Percentiles rank a stretch among this genome's conserved stretches.
phyloP scores from a whole-genome alignment of 2,797 vertebrate species.

The Potorous gilbertii region DNA sequence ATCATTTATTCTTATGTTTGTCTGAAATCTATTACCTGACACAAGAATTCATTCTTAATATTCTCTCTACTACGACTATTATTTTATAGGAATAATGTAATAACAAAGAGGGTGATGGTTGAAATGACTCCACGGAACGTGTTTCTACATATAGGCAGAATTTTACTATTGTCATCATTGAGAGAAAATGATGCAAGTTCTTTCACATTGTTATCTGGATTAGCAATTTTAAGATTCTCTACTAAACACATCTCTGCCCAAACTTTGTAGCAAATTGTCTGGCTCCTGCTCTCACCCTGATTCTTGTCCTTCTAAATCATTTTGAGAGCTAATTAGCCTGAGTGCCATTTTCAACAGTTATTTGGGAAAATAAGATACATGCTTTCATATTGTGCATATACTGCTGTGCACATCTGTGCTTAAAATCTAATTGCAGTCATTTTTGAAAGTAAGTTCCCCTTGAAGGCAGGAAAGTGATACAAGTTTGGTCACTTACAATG shows the following conservation, averaged over 20 bases:
- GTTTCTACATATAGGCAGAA: background rate
- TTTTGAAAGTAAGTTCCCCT: constrained; percentile 60
- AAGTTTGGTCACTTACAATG: constrained; percentile 34
- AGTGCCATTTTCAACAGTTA: constrained; percentile 62
- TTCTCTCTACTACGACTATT: background rate
- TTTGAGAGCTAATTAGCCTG: constrained; percentile 66
- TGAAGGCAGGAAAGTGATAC: constrained; percentile 54
- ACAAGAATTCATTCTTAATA: background rate
- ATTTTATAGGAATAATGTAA: background rate
- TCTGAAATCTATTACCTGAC: background rate
- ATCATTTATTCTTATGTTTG: background rate
- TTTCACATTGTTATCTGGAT: background rate
- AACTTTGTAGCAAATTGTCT: constrained; percentile 50
- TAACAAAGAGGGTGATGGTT: background rate
- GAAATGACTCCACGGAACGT: background rate
- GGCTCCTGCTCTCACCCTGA: constrained; percentile 45
- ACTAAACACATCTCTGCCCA: constrained; percentile 48
- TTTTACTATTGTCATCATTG: background rate
- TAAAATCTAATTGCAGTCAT: constrained; percentile 53
- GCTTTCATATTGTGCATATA: constrained; percentile 30
- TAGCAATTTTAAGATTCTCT: constrained; percentile 32
- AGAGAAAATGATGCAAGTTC: background rate
- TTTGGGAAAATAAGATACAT: constrained; percentile 51
- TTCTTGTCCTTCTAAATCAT: constrained; percentile 48
- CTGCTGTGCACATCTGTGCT: constrained; percentile 65